Evolutionary conservation across 2,113 vertebrate genomes (phyloP).

Genomic region (Columba livia): DNA sequence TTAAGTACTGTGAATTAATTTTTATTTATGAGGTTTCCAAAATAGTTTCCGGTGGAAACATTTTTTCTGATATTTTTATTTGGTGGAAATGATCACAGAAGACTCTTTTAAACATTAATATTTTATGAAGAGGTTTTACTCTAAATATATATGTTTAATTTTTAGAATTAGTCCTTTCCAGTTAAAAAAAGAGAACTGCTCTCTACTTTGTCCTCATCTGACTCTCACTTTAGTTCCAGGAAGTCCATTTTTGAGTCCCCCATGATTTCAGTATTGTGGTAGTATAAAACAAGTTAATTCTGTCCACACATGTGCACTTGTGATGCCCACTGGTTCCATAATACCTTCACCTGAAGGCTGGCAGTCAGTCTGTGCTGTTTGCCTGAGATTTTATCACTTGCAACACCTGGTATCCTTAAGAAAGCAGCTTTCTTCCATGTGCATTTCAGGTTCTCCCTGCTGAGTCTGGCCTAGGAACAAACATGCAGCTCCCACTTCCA

Average conservation of each 20-base stretch:
- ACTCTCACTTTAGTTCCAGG: background rate
- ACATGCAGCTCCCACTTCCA: background rate
- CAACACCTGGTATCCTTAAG: background rate
- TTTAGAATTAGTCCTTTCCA: conserved; percentile 19
- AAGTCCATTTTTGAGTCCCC: background rate
- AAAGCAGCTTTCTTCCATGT: background rate
- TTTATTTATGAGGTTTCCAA: conserved; percentile 58
- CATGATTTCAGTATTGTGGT: background rate
- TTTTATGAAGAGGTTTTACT: background rate
- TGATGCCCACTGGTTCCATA: background rate
- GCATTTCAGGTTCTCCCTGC: background rate
- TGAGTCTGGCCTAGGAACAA: background rate
- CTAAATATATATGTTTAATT: background rate
- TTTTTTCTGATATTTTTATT: conserved; percentile 8
- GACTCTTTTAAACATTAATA: conserved; percentile 10
- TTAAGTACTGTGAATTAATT: background rate
- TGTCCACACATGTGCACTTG: background rate
- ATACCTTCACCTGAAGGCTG: background rate
- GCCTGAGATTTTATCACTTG: background rate
- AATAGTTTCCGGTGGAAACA: conserved; percentile 34
- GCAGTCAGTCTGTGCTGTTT: background rate
- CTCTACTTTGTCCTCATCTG: background rate
- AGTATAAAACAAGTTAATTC: background rate
- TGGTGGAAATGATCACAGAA: conserved; percentile 20
- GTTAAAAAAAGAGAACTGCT: background rate